A percentile compares a stretch with the other conserved stretches of the same genome.
Conservation (phyloP, 2,888 invertebrate genomes). For the Mesochorus sp. region DNA sequence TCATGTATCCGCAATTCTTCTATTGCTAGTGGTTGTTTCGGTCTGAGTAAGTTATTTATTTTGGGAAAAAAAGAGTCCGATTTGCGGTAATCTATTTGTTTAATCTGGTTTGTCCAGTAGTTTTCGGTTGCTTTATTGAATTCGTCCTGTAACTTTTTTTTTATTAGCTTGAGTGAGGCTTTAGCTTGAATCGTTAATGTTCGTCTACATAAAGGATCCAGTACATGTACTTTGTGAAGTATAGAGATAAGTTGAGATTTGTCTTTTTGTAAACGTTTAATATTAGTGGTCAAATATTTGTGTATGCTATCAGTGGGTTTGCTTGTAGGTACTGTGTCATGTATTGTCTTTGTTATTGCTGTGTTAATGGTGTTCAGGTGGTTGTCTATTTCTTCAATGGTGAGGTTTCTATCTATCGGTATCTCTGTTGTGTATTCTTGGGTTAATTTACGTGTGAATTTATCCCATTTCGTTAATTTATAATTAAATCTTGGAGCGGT, state of each 20-base stretch:
- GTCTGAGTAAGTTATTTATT: slow-evolving; percentile 42
- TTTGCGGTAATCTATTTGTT: slow-evolving; percentile 29
- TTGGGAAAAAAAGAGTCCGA: slow-evolving; percentile 45
- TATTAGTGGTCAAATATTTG: not conserved
- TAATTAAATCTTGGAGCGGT: not conserved
- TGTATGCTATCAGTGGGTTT: not conserved
- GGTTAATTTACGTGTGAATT: not conserved
- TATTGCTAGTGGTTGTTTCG: not conserved
- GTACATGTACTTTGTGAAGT: not conserved
- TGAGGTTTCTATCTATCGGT: not conserved
- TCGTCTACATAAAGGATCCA: not conserved
- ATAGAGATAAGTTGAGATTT: not conserved
- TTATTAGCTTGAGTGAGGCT: not conserved
- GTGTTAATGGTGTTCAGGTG: not conserved
- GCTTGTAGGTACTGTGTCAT: not conserved
- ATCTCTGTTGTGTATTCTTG: not conserved
- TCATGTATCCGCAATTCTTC: not conserved
- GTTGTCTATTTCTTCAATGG: not conserved
- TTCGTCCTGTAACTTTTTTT: not conserved
- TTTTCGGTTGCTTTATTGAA: not conserved
- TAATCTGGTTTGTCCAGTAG: slow-evolving; percentile 23
- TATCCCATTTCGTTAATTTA: not conserved
- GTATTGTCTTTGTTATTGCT: not conserved
- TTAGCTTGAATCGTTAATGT: not conserved
- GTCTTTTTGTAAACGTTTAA: not conserved